Base-by-base conservation (phyloP, 2,888 invertebrate species). In the Omphaloscelis lunosa region DNA sequence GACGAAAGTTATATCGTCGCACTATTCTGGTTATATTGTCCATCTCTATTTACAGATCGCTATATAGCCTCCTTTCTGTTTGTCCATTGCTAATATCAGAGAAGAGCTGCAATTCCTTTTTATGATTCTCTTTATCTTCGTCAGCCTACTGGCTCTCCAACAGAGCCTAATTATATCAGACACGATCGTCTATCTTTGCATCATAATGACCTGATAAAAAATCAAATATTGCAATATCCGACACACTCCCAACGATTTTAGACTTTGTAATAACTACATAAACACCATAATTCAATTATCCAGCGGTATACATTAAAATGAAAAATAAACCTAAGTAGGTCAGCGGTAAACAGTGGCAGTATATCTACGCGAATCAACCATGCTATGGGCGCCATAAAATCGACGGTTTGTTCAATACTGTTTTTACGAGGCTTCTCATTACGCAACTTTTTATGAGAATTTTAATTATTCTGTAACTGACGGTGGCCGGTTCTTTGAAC, bases 291-390 rank as follows among this genome's bases (percentile, higher is more conserved):
- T 84, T 72, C 59, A 48, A 65, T 27, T 59, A 71, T 74, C 63
- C 53, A 20, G 48, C 45, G 12, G 73, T 79, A 79, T 80, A 84
- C 74, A 82, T 77, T 73, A 77, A 80, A 87, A 82, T 83, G 75
- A 89, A 89, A 90, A 90, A 90, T 88, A 86, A 80, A 75, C 59
- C 66, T 86, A 90, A 87, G 77, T 89, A 63, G 92, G 91, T 88
- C 89, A 85, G 77, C 53, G 61, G 81, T 88, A 80, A 88, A 88
- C 87, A 85, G 79, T 63, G 66, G 74, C 63, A 67, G 80, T 80
- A 77, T 83, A 77, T 83, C 84, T 80, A 84, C 76, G 82, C 83
- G 85, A 86, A 85, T 87, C 79, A 77, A 77, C 70, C 66, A 63
- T 74, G 86, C 70, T 72, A 86, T 75, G 62, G 65, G 48, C 45